phyloP scores from a whole-genome alignment of 2,888 invertebrate genomes.

The Andrena camellia region DNA sequence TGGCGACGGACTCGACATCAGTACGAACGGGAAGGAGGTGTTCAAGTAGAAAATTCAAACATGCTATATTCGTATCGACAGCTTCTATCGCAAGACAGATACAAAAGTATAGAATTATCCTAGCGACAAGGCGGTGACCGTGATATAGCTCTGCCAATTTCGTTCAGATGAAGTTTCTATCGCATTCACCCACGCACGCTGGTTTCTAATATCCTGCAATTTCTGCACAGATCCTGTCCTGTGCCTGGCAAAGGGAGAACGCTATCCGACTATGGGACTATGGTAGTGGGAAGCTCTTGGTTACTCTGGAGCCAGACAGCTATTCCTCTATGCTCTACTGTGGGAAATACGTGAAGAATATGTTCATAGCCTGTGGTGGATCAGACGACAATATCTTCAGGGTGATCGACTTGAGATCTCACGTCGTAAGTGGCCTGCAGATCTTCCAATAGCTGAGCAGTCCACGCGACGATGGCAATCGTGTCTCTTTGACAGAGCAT shows the following conservation, averaged over 20 bases:
- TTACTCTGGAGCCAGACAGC: slow-evolving; percentile 87
- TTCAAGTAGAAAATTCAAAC: slow-evolving; percentile 5
- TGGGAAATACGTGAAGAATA: slow-evolving; percentile 87
- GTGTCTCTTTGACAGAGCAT: slow-evolving; percentile 85
- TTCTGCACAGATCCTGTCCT: slow-evolving; percentile 87
- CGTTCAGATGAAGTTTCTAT: neutral
- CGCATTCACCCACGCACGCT: neutral
- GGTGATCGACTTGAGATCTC: slow-evolving; percentile 87
- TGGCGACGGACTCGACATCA: slow-evolving; percentile 89
- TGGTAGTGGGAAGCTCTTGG: slow-evolving; percentile 88
- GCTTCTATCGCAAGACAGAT: slow-evolving; percentile 8
- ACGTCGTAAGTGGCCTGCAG: slow-evolving; percentile 85
- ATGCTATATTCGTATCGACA: slow-evolving; percentile 1
- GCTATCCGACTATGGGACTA: slow-evolving; percentile 89
- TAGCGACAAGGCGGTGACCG: neutral
- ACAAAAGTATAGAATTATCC: slow-evolving; percentile 12
- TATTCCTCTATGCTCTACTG: slow-evolving; percentile 87
- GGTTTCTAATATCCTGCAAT: neutral
- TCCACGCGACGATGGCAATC: neutral
- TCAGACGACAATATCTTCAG: slow-evolving; percentile 87
- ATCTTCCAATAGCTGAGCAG: neutral
- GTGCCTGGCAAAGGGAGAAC: slow-evolving; percentile 88
- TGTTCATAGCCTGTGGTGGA: slow-evolving; percentile 88
- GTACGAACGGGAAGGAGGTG: slow-evolving; percentile 88
- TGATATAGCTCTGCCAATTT: no score